Conservation (phyloP, 2,888 invertebrate species). For the Orgyia antiqua region DNA sequence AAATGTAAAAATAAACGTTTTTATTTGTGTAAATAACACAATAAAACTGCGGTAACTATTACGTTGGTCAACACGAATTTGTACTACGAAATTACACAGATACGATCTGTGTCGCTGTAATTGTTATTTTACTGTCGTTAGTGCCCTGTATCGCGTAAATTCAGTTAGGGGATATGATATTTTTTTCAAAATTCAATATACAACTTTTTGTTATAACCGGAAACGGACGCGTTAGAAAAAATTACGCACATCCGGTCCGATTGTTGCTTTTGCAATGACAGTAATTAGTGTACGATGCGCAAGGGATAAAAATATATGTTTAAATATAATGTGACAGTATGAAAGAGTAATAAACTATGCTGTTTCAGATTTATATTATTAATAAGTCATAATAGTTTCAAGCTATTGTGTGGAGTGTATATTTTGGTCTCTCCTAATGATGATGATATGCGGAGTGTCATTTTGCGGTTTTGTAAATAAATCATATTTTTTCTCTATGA, state of each 20-base stretch:
- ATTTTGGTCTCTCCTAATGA: too few species aligned
- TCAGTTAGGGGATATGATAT: conserved; percentile 70
- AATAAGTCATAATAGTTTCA: too few species aligned
- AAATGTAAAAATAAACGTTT: conserved; percentile 78
- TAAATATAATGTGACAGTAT: conserved; percentile 41
- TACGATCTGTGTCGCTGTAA: conserved; percentile 71
- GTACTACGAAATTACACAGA: conserved; percentile 64
- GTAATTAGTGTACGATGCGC: conserved; percentile 53
- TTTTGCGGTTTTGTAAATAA: conserved; percentile 55
- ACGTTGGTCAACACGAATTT: conserved; percentile 52
- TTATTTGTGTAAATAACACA: conserved; percentile 79
- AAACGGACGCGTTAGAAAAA: conserved; percentile 71
- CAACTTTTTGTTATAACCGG: conserved; percentile 51
- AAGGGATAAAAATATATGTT: conserved; percentile 36
- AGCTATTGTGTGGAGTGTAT: too few species aligned
- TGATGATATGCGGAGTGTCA: too few species aligned
- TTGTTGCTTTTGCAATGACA: conserved; percentile 58
- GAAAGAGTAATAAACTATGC: too few species aligned
- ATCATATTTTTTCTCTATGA: conserved; percentile 31
- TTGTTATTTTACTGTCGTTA: conserved; percentile 74
- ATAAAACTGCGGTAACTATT: conserved; percentile 68
- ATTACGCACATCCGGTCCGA: conserved; percentile 63
- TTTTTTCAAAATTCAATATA: conserved; percentile 60
- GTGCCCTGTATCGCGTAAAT: conserved; percentile 68
- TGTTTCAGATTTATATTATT: too few species aligned